Base-by-base conservation (phyloP, 2,888 invertebrate genomes). In the Abscondita cerata region DNA sequence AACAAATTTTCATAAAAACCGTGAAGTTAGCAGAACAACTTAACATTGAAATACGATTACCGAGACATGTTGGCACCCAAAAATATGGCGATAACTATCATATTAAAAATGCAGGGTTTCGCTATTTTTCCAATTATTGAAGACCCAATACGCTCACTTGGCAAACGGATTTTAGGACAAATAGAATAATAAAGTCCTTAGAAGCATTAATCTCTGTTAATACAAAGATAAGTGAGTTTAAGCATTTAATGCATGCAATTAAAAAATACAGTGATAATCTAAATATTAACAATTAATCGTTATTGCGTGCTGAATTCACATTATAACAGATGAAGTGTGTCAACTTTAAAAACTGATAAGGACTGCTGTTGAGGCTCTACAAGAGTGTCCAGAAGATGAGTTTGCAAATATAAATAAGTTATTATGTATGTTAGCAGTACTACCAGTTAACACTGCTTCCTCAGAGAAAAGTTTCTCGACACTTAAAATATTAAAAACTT, bases 391-490 rank as follows among this genome's bases (percentile, higher is more conserved):
- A 31, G 31, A 31, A 31, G 31, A 31, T 9, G 9, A 6, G 31
- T 9, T 31, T 6, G 6, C 31, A 31, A 31, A 31, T 31, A 31
- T 31, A 31, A 31, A 31, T 31, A 31, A 31, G 9, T 31, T 4
- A 31, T 6, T 31, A 9, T 6, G 5, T 31, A 31, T 31, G 31
- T 31, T 31, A 31, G 31, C 31, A 31, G 31, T 31, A 8, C 40
- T 52, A 13, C 52, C 52, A 8, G 16, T 40, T 11, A 52, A 18
- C 38, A 20, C 20, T 38, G 52, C 52, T 18, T 40, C 40, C 15
- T 15, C 40, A 33, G 52, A 52, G 16, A 52, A 40, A 38, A 40
- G 40, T 18, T 52, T 52, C 40, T 52, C 52, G 12, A 52, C 52
- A 15, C 38, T 52, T n/a, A 52, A 38, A 15, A 12, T 36, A 38